These are phyloP conservation scores for Balearica regulorum DNA, from an alignment of 2,797 vertebrate species.

Conservation along the genomic window DNA sequence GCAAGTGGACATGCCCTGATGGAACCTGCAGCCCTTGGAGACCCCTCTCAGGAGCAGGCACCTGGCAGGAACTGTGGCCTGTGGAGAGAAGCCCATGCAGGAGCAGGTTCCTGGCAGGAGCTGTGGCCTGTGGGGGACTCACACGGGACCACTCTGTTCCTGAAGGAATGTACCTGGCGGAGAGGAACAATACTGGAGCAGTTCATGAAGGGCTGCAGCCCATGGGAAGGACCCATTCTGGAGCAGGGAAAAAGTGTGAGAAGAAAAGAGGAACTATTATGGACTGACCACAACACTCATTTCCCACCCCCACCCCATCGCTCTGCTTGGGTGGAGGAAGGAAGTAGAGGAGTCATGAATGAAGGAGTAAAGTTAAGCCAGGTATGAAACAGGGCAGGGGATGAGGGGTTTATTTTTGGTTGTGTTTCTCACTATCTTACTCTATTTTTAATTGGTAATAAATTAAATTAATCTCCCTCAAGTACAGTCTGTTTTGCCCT, in stretches of 20 bases:
- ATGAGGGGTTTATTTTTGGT: not conserved
- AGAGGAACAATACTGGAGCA: not conserved
- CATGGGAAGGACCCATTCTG: rapidly evolving
- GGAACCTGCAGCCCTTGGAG: not conserved
- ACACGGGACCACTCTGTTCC: not conserved
- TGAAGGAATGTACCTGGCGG: not conserved
- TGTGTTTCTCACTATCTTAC: not conserved
- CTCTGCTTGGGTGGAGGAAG: not conserved
- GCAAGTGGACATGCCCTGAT: too few relatives aligned
- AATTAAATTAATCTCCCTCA: not conserved
- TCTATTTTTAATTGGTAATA: not conserved
- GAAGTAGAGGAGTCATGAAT: not conserved
- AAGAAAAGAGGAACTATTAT: not conserved
- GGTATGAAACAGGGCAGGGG: not conserved
- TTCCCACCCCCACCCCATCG: rapidly evolving
- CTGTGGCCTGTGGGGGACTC: not conserved
- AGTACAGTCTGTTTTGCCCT: not conserved
- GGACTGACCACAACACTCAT: not conserved
- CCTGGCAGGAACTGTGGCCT: rapidly evolving
- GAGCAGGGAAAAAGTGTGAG: not conserved
- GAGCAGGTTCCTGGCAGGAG: not conserved
- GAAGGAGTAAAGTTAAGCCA: not conserved
- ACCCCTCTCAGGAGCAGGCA: not conserved
- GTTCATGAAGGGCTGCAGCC: not conserved
- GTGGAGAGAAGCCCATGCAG: rapidly evolving